Conservation (phyloP, 2,113 vertebrate genomes). For the Hippopotamus amphibius region DNA sequence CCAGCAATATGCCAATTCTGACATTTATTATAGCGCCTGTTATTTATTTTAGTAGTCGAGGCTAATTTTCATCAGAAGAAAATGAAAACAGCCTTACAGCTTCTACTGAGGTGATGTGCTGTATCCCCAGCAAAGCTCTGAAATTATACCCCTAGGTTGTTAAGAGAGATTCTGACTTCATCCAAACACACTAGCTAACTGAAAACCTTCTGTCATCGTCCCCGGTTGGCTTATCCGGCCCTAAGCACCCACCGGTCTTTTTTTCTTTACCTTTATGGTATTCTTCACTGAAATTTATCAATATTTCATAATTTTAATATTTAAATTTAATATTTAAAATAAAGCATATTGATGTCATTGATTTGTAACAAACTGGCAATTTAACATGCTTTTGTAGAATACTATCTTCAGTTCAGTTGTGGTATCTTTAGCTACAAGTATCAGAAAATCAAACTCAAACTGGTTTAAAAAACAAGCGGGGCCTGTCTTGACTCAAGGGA, state of each 20-base stretch:
- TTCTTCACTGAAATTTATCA: neutral
- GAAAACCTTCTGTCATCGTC: conserved; percentile 91
- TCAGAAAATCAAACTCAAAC: neutral
- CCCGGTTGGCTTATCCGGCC: conserved; percentile 94
- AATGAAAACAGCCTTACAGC: conserved; percentile 66
- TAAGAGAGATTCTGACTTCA: conserved; percentile 70
- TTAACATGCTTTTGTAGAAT: neutral
- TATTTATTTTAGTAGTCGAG: conserved; percentile 74
- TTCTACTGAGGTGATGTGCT: neutral
- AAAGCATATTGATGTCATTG: neutral
- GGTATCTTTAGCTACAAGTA: neutral
- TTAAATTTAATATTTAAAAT: neutral
- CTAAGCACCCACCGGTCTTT: conserved; percentile 85
- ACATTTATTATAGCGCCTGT: conserved; percentile 72
- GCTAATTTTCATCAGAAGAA: conserved; percentile 74
- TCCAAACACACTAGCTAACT: conserved; percentile 68
- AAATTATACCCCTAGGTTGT: conserved; percentile 65
- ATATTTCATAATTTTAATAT: too few relatives aligned
- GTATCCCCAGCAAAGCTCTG: conserved; percentile 58
- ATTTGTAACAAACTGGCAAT: conserved; percentile 1
- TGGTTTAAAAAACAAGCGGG: neutral
- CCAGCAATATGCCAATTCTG: conserved; percentile 74
- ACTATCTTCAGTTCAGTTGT: neutral
- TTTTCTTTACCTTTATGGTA: neutral
- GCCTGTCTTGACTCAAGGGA: neutral